Evolutionary conservation across 2,888 invertebrate genomes (phyloP).

Genomic region (Lepidonotus clava): DNA sequence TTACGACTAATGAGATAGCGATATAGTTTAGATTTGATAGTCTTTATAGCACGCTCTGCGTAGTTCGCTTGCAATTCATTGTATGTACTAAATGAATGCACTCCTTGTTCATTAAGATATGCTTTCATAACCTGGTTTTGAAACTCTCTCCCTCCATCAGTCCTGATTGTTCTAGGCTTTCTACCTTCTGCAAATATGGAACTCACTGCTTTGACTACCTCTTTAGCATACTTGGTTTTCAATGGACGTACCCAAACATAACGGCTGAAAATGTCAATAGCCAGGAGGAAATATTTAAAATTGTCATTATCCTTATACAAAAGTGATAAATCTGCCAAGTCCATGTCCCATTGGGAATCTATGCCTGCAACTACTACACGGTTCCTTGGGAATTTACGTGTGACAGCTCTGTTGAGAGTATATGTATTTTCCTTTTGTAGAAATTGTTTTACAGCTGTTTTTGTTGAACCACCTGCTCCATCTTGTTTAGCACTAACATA

Average conservation of each 20-base stretch:
- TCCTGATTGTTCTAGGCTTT: neutral
- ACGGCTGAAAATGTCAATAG: constrained; percentile 35
- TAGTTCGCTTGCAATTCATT: neutral
- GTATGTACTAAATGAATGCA: neutral
- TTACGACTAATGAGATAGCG: neutral
- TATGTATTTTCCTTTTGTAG: too few species aligned
- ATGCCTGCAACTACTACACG: too few species aligned
- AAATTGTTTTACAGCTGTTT: too few species aligned
- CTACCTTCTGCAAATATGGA: constrained; percentile 14
- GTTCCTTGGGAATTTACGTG: too few species aligned
- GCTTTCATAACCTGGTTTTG: neutral
- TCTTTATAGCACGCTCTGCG: neutral
- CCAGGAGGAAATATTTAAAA: neutral
- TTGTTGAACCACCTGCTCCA: too few species aligned
- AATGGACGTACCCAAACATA: constrained; percentile 33
- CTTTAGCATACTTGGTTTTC: constrained; percentile 17
- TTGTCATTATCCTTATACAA: too few species aligned
- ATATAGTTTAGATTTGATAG: constrained; percentile 18
- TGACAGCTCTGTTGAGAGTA: neutral
- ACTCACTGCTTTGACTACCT: constrained; percentile 9
- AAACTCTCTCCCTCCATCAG: constrained; percentile 21
- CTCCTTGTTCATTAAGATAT: neutral
- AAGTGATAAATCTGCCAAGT: too few species aligned
- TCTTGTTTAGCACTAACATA: too few species aligned
- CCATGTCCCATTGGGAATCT: too few species aligned